Evolutionary conservation across 2,888 invertebrate genomes (phyloP).

Genomic region (Meta bourneti): DNA sequence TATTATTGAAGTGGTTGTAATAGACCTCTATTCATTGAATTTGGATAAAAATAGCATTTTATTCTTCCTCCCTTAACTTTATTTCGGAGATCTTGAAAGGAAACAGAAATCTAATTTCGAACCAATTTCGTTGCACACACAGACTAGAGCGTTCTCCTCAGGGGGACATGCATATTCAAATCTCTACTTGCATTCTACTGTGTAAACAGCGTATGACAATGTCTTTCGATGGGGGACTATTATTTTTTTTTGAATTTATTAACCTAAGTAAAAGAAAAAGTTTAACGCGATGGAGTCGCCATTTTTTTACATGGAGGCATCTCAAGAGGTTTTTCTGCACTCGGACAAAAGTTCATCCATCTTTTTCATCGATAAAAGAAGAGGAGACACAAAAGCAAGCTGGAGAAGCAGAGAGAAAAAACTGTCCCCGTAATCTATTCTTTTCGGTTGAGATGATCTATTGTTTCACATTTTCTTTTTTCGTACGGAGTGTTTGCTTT

Average conservation of each 20-base stretch:
- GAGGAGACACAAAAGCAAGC: neutral
- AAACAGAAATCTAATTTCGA: neutral
- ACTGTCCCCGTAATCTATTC: neutral
- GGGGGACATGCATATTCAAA: conserved; percentile 4
- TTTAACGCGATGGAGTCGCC: conserved; percentile 4
- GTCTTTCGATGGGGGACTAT: neutral
- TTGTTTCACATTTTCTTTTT: conserved; percentile 33
- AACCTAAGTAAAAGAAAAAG: neutral
- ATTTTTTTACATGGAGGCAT: conserved; percentile 10
- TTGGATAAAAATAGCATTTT: neutral
- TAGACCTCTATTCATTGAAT: neutral
- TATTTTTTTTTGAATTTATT: conserved; percentile 2
- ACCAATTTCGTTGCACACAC: neutral
- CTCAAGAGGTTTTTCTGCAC: conserved; percentile 22
- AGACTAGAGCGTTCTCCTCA: neutral
- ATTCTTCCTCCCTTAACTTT: neutral
- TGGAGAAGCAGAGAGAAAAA: neutral
- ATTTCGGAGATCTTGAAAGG: neutral
- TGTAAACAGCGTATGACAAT: conserved; percentile 34
- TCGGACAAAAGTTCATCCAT: conserved; percentile 42
- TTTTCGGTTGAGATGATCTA: neutral
- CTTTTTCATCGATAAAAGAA: conserved; percentile 22
- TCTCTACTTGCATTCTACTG: neutral
- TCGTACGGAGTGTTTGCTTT: conserved; percentile 15
- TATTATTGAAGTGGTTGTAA: neutral